Conservation (phyloP, 2,113 vertebrate species). For the Ceyx cyanopectus region DNA sequence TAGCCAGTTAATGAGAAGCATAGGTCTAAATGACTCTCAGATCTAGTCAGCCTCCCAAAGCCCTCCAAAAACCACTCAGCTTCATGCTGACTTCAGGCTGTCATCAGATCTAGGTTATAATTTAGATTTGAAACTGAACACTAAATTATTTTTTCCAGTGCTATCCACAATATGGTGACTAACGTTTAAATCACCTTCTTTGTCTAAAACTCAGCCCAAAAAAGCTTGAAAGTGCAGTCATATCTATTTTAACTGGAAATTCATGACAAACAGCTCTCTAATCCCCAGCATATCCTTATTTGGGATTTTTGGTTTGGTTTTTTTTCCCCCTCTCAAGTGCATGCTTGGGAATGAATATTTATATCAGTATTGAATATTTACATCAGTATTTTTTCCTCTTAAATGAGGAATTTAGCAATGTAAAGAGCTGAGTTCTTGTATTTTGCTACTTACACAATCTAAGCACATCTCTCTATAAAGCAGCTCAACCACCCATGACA, state of each 20-base stretch:
- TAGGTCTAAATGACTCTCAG: background rate
- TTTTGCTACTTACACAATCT: background rate
- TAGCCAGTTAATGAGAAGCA: background rate
- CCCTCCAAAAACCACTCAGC: background rate
- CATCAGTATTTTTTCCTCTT: background rate
- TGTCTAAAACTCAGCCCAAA: background rate
- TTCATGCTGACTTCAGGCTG: background rate
- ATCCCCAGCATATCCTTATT: background rate
- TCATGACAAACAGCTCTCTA: background rate
- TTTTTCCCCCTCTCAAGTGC: rapidly evolving
- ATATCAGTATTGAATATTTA: background rate
- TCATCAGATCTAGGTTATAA: slow-evolving; percentile 26
- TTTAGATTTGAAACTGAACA: background rate
- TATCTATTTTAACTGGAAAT: slow-evolving; percentile 12
- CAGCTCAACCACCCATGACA: background rate
- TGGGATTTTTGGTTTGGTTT: background rate
- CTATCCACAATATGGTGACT: background rate
- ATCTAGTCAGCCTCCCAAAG: background rate
- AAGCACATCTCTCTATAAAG: background rate
- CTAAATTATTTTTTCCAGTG: background rate
- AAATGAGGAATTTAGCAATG: background rate
- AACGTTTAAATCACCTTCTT: slow-evolving; percentile 24
- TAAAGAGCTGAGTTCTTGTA: background rate
- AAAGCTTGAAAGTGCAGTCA: background rate
- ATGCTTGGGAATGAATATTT: background rate